These are phyloP conservation scores for Taenioides sp. DNA, from an alignment of 2,797 vertebrate species.

Conservation along the genomic window DNA sequence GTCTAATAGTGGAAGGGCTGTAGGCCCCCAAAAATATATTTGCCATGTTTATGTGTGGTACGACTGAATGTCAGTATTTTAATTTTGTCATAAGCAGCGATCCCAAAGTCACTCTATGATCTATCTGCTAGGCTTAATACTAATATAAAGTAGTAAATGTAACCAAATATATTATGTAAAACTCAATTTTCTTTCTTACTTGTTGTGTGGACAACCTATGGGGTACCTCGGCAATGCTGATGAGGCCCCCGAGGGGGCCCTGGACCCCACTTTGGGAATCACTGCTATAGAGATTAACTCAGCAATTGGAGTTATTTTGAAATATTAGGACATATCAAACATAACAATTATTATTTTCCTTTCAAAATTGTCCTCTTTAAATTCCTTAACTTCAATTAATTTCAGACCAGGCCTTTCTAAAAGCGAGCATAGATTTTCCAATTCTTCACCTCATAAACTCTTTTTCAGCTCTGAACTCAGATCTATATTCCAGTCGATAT, in stretches of 20 bases:
- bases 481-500: constrained; percentile 61
- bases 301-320: neutral
- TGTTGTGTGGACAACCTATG: too few species aligned
- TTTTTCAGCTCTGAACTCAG: constrained; percentile 57
- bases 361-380: neutral
- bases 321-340: neutral
- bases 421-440: constrained; percentile 64
- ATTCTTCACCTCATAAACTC: constrained; percentile 70
- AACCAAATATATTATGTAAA: too few species aligned
- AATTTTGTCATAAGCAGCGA: constrained; percentile 33
- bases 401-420: constrained; percentile 19
- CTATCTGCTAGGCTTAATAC: too few species aligned
- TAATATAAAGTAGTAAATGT: too few species aligned
- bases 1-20: too few species aligned
- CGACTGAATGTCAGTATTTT: neutral
- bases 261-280: too few species aligned
- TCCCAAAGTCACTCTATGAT: too few species aligned
- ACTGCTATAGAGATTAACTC: constrained; percentile 27
- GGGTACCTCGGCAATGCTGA: too few species aligned
- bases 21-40: too few species aligned
- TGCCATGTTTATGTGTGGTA: too few species aligned
- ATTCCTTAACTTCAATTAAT: constrained; percentile 30
- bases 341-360: neutral
- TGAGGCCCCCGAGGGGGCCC: too few species aligned
- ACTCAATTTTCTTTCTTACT: too few species aligned